phyloP scores from a whole-genome alignment of 2,888 invertebrate species.

The Apotomis turbidana region DNA sequence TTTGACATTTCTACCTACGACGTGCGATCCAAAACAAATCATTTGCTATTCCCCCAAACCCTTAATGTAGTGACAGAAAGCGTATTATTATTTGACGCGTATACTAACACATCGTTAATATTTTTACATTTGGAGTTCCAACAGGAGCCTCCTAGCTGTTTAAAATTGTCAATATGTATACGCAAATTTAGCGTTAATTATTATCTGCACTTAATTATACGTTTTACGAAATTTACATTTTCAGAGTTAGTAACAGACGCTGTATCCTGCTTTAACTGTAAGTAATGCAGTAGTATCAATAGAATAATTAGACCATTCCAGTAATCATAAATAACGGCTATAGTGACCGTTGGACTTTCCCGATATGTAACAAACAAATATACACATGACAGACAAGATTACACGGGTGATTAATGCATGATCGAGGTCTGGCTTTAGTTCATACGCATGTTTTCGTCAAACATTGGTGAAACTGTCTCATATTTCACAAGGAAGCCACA shows the following conservation, averaged over 20 bases:
- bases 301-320: too few species aligned
- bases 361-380: neutral
- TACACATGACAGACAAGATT: neutral
- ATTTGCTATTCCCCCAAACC: neutral
- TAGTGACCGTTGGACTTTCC: neutral
- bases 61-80: neutral
- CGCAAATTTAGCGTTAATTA: too few species aligned
- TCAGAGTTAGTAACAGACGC: too few species aligned
- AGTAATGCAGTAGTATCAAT: too few species aligned
- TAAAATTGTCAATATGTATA: too few species aligned
- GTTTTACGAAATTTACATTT: too few species aligned
- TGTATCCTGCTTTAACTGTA: too few species aligned
- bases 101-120: too few species aligned
- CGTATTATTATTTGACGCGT: neutral
- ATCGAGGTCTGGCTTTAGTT: neutral
- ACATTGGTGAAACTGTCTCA: conserved; percentile 9
- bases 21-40: conserved; percentile 44
- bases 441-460: neutral
- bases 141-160: too few species aligned
- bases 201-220: too few species aligned
- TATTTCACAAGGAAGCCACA: conserved; percentile 46
- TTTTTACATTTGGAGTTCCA: too few species aligned
- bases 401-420: neutral
- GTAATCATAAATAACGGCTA: neutral
- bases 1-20: conserved; percentile 62